These are phyloP conservation scores for Eupithecia abbreviata DNA, from an alignment of 2,888 invertebrate genomes.

Conservation along the genomic window DNA sequence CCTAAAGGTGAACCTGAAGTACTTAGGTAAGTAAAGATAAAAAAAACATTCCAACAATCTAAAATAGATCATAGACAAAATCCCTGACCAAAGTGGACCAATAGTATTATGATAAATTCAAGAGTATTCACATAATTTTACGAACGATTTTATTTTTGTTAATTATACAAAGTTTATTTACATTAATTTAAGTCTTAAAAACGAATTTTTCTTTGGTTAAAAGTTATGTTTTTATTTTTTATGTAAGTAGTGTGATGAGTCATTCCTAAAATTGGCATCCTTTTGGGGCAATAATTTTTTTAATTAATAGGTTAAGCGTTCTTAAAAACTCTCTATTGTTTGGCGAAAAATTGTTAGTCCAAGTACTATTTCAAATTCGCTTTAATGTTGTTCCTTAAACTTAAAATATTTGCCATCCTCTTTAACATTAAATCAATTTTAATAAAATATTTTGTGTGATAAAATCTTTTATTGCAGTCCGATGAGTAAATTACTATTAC, in stretches of 20 bases:
- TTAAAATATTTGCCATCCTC: slow-evolving; percentile 37
- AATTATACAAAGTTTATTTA: slow-evolving; percentile 9
- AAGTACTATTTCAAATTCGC: not conserved
- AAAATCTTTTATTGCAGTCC: slow-evolving; percentile 32
- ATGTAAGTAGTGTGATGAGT: not conserved
- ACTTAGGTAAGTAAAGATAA: not conserved
- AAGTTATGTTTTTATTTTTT: slow-evolving; percentile 1
- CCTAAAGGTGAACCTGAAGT: not conserved
- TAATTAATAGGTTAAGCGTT: not conserved
- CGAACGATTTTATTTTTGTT: slow-evolving; percentile 6
- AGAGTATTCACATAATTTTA: not conserved
- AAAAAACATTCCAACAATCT: slow-evolving; percentile 2
- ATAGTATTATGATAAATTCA: slow-evolving; percentile 13
- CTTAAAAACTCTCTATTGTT: not conserved
- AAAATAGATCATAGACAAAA: not conserved
- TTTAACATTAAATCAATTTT: slow-evolving; percentile 31
- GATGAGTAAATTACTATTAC: not conserved
- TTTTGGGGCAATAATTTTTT: slow-evolving; percentile 6
- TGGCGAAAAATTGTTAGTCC: not conserved
- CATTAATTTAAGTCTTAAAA: slow-evolving; percentile 1
- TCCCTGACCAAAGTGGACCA: slow-evolving; percentile 22
- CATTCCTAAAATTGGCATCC: slow-evolving; percentile 22
- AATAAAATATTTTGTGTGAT: slow-evolving; percentile 34
- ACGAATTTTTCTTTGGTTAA: not conserved
- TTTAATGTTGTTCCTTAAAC: slow-evolving; percentile 20